A percentile compares a stretch with the other conserved stretches of the same genome.
Evolutionary conservation across 2,113 vertebrate genomes (phyloP).

Genomic region (Sorex araneus): DNA sequence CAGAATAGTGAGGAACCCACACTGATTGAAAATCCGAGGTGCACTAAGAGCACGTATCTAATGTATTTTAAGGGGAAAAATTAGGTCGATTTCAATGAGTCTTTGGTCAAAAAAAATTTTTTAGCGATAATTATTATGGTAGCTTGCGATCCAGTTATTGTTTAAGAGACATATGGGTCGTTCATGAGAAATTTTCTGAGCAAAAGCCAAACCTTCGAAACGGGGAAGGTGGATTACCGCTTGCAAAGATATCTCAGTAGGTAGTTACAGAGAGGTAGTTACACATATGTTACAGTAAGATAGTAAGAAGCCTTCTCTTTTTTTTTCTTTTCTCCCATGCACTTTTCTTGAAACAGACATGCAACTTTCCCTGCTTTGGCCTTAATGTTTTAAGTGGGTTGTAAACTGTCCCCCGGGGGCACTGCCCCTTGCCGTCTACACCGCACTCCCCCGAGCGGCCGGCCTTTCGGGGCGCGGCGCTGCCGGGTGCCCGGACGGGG

Average conservation of each 20-base stretch:
- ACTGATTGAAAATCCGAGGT: constrained; percentile 23
- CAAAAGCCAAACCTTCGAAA: constrained; percentile 72
- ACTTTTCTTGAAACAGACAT: background rate
- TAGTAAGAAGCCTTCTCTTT: background rate
- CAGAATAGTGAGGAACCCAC: constrained; percentile 34
- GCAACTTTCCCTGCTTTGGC: constrained; percentile 67
- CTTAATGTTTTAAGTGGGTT: constrained; percentile 50
- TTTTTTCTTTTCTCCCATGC: background rate
- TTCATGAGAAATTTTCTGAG: constrained; percentile 80
- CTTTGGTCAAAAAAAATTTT: background rate
- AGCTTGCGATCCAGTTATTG: constrained; percentile 26
- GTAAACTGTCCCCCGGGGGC: constrained; percentile 31
- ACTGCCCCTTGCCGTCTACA: constrained; percentile 46
- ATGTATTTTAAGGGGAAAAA: constrained; percentile 32
- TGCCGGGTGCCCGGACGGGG: constrained; percentile 69
- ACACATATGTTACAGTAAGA: background rate
- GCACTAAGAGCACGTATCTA: constrained; percentile 18
- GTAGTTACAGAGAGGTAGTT: constrained; percentile 61
- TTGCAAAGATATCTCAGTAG: constrained; percentile 80
- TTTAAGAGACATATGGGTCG: constrained; percentile 79
- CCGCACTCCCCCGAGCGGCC: constrained; percentile 47
- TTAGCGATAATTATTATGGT: background rate
- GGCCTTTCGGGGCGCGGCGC: constrained; percentile 68
- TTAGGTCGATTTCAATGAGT: constrained; percentile 33
- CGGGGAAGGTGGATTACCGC: background rate